Conservation (phyloP, 2,113 vertebrate species). For the Nycticorax nycticorax region DNA sequence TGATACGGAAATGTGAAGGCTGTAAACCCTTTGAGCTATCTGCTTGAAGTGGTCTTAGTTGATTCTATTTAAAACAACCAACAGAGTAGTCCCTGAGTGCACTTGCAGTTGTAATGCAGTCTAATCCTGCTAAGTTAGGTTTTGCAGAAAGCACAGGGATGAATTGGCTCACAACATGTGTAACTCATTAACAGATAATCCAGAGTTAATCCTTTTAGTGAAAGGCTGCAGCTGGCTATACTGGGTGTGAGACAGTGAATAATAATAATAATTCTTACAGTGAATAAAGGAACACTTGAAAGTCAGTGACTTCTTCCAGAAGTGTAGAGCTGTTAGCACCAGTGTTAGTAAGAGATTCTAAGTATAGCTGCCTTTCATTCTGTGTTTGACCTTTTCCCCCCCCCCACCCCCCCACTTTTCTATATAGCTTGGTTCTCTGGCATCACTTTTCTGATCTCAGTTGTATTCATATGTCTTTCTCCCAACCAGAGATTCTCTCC, state of each 20-base stretch:
- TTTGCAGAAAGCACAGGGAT: background rate
- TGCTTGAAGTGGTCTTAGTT: background rate
- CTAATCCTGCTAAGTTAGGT: conserved; percentile 24
- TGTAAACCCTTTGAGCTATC: background rate
- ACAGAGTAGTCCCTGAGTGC: background rate
- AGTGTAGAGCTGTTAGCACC: background rate
- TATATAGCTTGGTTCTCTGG: background rate
- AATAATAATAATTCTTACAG: background rate
- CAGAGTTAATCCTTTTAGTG: background rate
- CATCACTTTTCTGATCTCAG: background rate
- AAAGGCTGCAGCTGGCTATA: background rate
- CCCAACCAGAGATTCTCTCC: conserved; percentile 87
- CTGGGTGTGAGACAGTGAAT: background rate
- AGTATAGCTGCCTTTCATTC: background rate
- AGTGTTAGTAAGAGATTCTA: background rate
- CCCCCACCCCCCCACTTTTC: no score
- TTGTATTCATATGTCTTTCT: background rate
- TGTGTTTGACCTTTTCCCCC: no score
- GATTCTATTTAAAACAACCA: conserved; percentile 40
- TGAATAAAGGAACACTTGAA: background rate
- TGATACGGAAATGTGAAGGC: background rate
- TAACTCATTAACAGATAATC: conserved; percentile 2
- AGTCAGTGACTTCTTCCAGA: background rate
- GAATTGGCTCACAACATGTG: background rate
- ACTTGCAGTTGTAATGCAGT: background rate